Evolutionary conservation across 2,113 vertebrate genomes (phyloP).

Genomic region (Sclerurus mexicanus): DNA sequence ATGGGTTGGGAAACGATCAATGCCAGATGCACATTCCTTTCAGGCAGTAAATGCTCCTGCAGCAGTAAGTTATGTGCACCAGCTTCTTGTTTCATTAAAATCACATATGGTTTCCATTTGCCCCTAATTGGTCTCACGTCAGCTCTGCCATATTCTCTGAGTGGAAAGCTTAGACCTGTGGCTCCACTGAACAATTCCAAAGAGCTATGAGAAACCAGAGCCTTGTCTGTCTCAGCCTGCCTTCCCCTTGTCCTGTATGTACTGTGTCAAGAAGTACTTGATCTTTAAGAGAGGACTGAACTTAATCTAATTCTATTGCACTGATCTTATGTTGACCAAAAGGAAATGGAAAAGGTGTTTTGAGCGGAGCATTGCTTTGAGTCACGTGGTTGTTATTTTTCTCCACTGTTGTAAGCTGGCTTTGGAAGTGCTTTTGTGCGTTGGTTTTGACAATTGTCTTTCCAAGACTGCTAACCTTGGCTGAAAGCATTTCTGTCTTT

Average conservation of each 20-base stretch:
- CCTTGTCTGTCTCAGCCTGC: neutral
- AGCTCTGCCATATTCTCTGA: slow-evolving; percentile 20
- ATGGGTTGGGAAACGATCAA: slow-evolving; percentile 31
- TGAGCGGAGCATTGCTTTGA: neutral
- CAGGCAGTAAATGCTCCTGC: slow-evolving; percentile 51
- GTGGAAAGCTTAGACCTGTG: slow-evolving; percentile 17
- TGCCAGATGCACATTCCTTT: slow-evolving; percentile 55
- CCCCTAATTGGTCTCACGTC: slow-evolving; percentile 54
- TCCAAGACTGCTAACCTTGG: neutral
- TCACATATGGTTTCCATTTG: slow-evolving; percentile 60
- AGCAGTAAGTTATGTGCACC: slow-evolving; percentile 23
- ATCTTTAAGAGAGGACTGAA: neutral
- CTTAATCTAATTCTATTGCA: neutral
- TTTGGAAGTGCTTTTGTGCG: slow-evolving; percentile 11
- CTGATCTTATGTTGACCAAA: neutral
- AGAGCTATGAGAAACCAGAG: slow-evolving; percentile 7
- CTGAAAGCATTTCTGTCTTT: slow-evolving; percentile 15
- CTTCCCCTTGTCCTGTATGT: neutral
- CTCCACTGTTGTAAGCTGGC: neutral
- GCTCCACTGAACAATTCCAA: slow-evolving; percentile 14
- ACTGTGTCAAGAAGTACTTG: neutral
- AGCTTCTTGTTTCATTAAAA: slow-evolving; percentile 56
- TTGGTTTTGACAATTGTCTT: slow-evolving; percentile 41
- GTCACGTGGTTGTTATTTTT: slow-evolving; percentile 35
- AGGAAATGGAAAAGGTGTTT: neutral